phyloP scores from a whole-genome alignment of 2,113 vertebrate genomes.

The Coregonus clupeaformis region DNA sequence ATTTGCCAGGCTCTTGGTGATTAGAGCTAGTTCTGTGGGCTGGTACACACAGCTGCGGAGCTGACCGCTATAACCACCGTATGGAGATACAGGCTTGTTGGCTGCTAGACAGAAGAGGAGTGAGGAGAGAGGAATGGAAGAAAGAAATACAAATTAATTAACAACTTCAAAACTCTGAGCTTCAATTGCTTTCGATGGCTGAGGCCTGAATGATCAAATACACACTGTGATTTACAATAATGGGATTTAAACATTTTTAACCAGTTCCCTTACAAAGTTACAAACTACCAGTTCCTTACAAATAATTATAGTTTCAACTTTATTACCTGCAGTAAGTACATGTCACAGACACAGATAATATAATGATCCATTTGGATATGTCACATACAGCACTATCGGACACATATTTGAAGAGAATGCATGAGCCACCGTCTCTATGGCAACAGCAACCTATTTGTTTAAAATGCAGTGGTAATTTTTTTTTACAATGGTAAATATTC shows the following conservation, averaged over 20 bases:
- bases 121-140: background rate
- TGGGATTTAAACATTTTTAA: too few species aligned
- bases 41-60: constrained; percentile 85
- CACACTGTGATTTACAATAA: too few species aligned
- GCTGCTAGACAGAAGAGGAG: constrained; percentile 47
- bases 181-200: too few species aligned
- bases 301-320: too few species aligned
- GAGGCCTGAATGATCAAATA: too few species aligned
- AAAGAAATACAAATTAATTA: background rate
- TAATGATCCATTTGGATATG: too few species aligned
- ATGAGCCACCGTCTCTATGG: background rate
- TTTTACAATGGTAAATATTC: too few species aligned
- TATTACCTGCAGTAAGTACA: too few species aligned
- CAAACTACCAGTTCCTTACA: background rate
- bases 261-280: too few species aligned
- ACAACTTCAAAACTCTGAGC: background rate
- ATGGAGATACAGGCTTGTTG: constrained; percentile 80
- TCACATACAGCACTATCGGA: too few species aligned
- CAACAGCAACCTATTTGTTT: background rate
- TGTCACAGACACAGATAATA: too few species aligned
- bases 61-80: constrained; percentile 82
- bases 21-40: constrained; percentile 90
- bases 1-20: constrained; percentile 81
- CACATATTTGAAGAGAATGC: constrained; percentile 7
- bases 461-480: too few species aligned